Percentiles rank a stretch among this genome's conserved stretches.
Evolutionary conservation across 2,888 invertebrate species (phyloP).

Genomic region (Drosophila mimetica): DNA sequence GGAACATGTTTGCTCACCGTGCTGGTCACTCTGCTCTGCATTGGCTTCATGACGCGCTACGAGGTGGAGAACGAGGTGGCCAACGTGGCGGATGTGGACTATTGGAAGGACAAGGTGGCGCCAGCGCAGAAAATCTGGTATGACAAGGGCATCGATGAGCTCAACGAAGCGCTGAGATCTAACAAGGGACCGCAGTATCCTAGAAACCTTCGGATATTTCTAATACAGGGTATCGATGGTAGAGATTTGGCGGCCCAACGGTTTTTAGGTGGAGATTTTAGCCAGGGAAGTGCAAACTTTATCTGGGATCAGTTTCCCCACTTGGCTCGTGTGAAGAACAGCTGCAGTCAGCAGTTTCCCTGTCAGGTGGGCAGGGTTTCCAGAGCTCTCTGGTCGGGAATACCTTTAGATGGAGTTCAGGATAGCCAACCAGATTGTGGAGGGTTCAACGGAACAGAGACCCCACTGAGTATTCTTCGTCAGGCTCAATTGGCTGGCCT

Average conservation of each 20-base stretch:
- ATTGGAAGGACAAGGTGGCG: conserved; percentile 70
- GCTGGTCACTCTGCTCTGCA: conserved; percentile 71
- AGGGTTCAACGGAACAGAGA: conserved; percentile 16
- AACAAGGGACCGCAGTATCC: conserved; percentile 72
- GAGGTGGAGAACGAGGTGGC: conserved; percentile 76
- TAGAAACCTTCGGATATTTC: conserved; percentile 91
- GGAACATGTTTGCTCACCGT: conserved; percentile 65
- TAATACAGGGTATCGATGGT: conserved; percentile 95
- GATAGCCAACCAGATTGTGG: conserved; percentile 88
- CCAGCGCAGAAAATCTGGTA: conserved; percentile 83
- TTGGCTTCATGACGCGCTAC: conserved; percentile 73
- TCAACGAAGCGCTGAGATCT: conserved; percentile 86
- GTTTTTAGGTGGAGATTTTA: conserved; percentile 86
- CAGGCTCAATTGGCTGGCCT: conserved; percentile 90
- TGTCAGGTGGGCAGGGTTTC: conserved; percentile 94
- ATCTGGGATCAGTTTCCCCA: conserved; percentile 93
- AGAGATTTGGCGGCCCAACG: conserved; percentile 89
- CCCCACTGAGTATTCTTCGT: conserved; percentile 86
- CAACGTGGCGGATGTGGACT: conserved; percentile 65
- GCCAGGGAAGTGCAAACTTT: conserved; percentile 79
- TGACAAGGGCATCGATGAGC: conserved; percentile 84
- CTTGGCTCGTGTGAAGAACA: conserved; percentile 93
- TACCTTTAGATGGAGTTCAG: conserved; percentile 83
- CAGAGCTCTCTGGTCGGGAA: conserved; percentile 92
- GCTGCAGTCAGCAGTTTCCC: conserved; percentile 91